Evolutionary conservation across 2,797 vertebrate genomes (phyloP).

Genomic region (Tokudaia tokunoshimensis): DNA sequence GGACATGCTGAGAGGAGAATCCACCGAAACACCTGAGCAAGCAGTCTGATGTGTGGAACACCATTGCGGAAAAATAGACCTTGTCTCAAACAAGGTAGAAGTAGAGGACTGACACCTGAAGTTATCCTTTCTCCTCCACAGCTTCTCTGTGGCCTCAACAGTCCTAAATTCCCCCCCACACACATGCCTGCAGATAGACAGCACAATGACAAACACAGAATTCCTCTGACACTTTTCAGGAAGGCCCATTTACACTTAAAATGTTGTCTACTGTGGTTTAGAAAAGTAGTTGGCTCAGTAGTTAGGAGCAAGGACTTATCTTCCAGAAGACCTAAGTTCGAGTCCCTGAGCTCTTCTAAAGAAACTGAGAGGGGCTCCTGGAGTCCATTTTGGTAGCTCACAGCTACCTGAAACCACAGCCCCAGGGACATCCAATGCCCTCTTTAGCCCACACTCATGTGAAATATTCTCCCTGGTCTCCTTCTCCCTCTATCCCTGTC

Average conservation of each 20-base stretch:
- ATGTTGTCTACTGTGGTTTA: neutral
- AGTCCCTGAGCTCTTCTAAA: neutral
- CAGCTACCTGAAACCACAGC: neutral
- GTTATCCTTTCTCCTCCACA: no score
- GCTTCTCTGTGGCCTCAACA: neutral
- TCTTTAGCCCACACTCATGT: no score
- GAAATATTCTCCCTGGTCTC: accelerated
- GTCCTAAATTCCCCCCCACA: neutral
- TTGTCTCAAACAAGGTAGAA: neutral
- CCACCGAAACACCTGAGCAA: neutral
- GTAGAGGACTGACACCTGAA: neutral
- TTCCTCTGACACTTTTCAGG: neutral
- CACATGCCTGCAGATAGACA: neutral
- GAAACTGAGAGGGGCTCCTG: neutral
- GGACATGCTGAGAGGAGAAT: neutral
- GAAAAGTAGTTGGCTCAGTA: neutral
- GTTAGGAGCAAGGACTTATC: neutral
- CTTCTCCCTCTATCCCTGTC: no score
- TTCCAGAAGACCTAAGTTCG: neutral
- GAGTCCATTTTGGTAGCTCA: neutral
- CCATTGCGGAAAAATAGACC: neutral
- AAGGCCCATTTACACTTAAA: constrained; percentile 28
- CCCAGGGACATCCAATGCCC: neutral
- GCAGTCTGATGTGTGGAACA: neutral
- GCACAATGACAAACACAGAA: neutral